These are phyloP conservation scores for Polia nebulosa DNA, from an alignment of 2,888 invertebrate genomes.

Conservation along the genomic window DNA sequence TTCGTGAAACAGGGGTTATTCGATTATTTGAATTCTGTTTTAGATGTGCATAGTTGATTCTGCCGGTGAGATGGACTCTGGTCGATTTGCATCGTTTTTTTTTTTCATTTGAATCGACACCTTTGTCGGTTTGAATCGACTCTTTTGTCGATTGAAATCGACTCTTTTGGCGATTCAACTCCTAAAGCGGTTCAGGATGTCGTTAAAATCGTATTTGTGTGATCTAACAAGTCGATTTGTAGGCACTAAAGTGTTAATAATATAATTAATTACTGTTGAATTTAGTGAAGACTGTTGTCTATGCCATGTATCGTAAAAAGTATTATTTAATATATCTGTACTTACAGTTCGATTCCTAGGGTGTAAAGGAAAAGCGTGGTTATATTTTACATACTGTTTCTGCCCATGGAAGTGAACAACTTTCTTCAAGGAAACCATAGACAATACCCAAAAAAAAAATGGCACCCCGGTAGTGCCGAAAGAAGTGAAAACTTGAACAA, in stretches of 20 bases:
- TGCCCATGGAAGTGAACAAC: too few relatives aligned
- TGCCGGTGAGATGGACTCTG: background rate
- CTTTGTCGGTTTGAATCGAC: background rate
- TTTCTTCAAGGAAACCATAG: too few relatives aligned
- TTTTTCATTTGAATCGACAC: too few relatives aligned
- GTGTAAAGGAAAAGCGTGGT: too few relatives aligned
- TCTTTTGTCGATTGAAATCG: background rate
- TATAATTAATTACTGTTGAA: slow-evolving; percentile 62
- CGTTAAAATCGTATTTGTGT: background rate
- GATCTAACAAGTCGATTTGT: slow-evolving; percentile 26
- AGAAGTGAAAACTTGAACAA: too few relatives aligned
- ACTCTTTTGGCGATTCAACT: background rate
- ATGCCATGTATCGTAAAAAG: slow-evolving; percentile 70
- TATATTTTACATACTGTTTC: too few relatives aligned
- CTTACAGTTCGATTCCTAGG: slow-evolving; percentile 62
- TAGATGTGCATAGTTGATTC: background rate
- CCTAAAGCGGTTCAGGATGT: background rate
- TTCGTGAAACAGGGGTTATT: background rate
- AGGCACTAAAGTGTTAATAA: slow-evolving; percentile 26
- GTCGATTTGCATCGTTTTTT: too few relatives aligned
- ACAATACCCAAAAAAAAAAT: too few relatives aligned
- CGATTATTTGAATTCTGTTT: background rate
- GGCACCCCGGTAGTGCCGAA: too few relatives aligned
- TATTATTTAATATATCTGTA: slow-evolving; percentile 68
- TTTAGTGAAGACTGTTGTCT: slow-evolving; percentile 79